Evolutionary conservation across 2,113 vertebrate genomes (phyloP).

Genomic region (Connochaetes taurinus): DNA sequence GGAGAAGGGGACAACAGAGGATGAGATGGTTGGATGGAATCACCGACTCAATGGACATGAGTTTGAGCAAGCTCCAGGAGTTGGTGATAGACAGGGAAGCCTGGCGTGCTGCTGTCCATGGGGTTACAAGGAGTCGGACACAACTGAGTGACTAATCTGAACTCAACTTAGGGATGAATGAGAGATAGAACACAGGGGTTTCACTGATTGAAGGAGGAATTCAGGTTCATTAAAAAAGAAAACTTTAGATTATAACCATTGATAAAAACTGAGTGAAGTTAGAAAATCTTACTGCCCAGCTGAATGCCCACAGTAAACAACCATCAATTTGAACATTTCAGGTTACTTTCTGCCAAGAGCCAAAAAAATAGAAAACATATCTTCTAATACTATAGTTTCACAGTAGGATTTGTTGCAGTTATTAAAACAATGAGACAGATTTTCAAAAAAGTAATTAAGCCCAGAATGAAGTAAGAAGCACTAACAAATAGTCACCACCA

Average conservation of each 20-base stretch:
- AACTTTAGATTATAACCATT: background rate
- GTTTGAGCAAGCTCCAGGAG: background rate
- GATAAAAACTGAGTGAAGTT: background rate
- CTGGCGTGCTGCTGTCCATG: background rate
- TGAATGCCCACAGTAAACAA: background rate
- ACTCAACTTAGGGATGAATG: background rate
- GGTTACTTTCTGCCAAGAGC: background rate
- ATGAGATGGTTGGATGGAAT: background rate
- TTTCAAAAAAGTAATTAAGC: slow-evolving; percentile 4
- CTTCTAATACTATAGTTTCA: background rate
- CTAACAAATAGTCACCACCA: background rate
- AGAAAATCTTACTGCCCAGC: background rate
- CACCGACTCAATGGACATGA: background rate
- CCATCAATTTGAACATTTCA: background rate
- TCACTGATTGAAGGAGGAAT: background rate
- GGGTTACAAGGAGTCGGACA: background rate
- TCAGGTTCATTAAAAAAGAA: background rate
- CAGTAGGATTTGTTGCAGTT: background rate
- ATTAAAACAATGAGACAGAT: background rate
- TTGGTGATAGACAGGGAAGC: background rate
- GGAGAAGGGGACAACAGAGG: background rate
- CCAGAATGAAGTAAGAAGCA: background rate
- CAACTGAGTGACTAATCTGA: background rate
- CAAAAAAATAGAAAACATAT: background rate
- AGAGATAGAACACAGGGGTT: background rate